Evolutionary conservation across 23 tunicate species (phyloP).

Genomic region (Trididemnum clinides): DNA sequence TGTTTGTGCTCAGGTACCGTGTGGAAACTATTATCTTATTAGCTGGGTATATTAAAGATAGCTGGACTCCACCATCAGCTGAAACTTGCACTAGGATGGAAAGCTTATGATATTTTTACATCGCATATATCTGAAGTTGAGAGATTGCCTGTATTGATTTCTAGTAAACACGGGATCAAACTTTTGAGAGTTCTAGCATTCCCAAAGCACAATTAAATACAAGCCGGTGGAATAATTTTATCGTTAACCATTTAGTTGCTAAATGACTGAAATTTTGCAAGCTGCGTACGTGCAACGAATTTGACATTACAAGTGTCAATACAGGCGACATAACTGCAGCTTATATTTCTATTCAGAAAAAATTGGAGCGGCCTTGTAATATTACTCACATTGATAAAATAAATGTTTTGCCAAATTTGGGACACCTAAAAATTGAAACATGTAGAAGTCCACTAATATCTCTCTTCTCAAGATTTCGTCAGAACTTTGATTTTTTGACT

Average conservation of each 20-base stretch:
- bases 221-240: neutral
- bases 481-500: neutral
- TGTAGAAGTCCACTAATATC: neutral
- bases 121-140: neutral
- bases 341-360: neutral
- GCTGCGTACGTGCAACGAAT: neutral
- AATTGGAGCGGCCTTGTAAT: neutral
- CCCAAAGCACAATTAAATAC: neutral
- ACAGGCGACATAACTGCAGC: constrained; percentile 10
- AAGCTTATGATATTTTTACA: neutral
- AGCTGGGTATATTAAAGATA: no score
- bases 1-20: neutral
- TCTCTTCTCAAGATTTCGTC: neutral
- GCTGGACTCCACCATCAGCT: no score
- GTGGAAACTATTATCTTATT: neutral
- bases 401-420: neutral
- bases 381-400: neutral
- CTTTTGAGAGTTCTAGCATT: neutral
- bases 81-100: constrained; percentile 3
- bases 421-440: neutral
- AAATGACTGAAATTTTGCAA: neutral
- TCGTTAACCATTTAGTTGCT: neutral
- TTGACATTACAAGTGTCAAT: neutral
- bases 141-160: neutral
- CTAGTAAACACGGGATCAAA: neutral